Evolutionary conservation across 2,888 invertebrate genomes (phyloP), one percentile per base, ranked within the genome.

Genomic region (Mythimna lalbum): DNA sequence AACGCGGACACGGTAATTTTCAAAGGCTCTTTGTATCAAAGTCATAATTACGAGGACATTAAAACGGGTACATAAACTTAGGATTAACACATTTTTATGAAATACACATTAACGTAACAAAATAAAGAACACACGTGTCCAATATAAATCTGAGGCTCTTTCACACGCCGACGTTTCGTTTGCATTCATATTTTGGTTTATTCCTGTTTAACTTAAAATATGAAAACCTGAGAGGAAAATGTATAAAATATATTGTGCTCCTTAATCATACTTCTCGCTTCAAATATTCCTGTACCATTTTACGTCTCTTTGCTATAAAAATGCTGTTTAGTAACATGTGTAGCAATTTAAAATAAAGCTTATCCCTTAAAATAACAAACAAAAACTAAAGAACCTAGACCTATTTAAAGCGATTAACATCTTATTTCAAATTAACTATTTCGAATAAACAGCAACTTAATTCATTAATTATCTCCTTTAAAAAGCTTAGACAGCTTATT

Each of bases 81-180:
- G 14, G 27, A 39, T 73, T 59, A 66, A 56, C 36, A 21, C 39
- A 36, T 57, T 57, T 52, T 52, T 69, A 57, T 36, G n/a, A 61
- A 60, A 67, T 47, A 62, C 12, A 47, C 36, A 27, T n/a, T 33
- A 57, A 57, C 19, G 12, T 43, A 57, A 57, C 19, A 17, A 50
- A 78, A 55, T 63, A n/a, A 50, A 60, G 10, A 50, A 12, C 33
- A 52, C 43, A 52, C 55, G 55, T 56, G 43, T 49, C 27, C 14
- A 52, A 60, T 47, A 36, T 56, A 60, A 60, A 47, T 27, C 56
- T 59, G 53, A 39, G 17, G 10, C 19, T 14, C 21, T 2, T 43
- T 39, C 33, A 53, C 14, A 49, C 36, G 39, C 60, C 59, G 17
- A 53, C 33, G 9, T 53, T 49, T 31, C 33, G 9, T 53, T 49